phyloP scores from a whole-genome alignment of 2,888 invertebrate genomes.

The Sarcophaga caerulescens region DNA sequence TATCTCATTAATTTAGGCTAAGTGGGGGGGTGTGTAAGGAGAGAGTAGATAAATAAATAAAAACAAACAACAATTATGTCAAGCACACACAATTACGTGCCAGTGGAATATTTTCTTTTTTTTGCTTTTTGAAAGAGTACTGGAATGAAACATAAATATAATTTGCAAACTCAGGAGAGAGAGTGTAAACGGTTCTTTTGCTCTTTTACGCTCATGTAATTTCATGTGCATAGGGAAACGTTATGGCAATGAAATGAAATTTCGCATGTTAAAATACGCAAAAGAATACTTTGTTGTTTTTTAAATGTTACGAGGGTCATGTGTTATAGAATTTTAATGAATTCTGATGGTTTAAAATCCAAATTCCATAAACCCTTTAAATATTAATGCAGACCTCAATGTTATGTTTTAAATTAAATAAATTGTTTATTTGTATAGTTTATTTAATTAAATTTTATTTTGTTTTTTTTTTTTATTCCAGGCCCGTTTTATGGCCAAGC shows the following conservation, averaged over 20 bases:
- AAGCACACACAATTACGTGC: too few relatives aligned
- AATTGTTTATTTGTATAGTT: background rate
- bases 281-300: background rate
- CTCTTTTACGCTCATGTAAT: too few relatives aligned
- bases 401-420: background rate
- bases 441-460: background rate
- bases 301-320: background rate
- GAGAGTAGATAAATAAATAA: background rate
- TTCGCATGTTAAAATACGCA: too few relatives aligned
- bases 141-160: too few relatives aligned
- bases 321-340: background rate
- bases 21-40: background rate
- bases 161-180: too few relatives aligned
- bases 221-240: too few relatives aligned
- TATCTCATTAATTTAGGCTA: too few relatives aligned
- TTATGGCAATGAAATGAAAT: too few relatives aligned
- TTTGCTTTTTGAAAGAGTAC: too few relatives aligned
- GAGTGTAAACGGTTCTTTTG: too few relatives aligned
- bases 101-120: too few relatives aligned
- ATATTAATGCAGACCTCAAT: background rate
- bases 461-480: constrained; percentile 64
- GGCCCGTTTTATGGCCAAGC: constrained; percentile 75
- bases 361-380: background rate
- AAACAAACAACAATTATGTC: background rate
- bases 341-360: background rate